Evolutionary conservation across 2,888 invertebrate species (phyloP), one percentile per base, ranked within the genome.

Genomic region (Oligia strigilis): DNA sequence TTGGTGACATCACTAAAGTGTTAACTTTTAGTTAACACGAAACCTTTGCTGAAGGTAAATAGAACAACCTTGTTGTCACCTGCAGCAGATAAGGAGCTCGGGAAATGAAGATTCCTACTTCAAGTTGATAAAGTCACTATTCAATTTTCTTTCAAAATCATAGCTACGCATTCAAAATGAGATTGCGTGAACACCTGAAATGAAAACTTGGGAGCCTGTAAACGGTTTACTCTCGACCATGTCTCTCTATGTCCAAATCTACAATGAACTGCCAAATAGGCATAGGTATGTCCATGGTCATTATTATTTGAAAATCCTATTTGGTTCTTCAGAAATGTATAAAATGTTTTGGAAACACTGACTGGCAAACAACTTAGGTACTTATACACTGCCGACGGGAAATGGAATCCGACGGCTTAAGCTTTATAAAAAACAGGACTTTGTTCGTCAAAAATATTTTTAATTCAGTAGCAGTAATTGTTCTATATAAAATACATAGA

Each of bases 11-110:
- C 82, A 87, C 80, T 74, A 17, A 72, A 77, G 88, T 87, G 89
- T 78, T 88, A 88, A 89, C 81, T 85, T 85, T 87, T 81, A 82
- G 89, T 85, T 88, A 89, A 80, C 88, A 78, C 81, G 87, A 85
- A 88, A 85, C 89, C 83, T 85, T 81, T 80, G 62, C 72, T 69
- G 65, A 71, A 76, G 72, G 74, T 64, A 79, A 76, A 64, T 76
- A 66, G 66, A 72, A 64, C 13, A n/a, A 43, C 78, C 85, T 83
- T 81, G 78, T 65, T 79, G 70, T 74, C 70, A 75, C 66, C n/a
- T 67, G 4, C 36, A 14, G 43, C 43, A 83, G 60, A 8, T 40
- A 65, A 11, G 11, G 19, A 40, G 11, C 11, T 49, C 49, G 29
- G 8, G 1, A 64, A 17, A 64, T 64, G 1, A 29, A 14, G 14